These are phyloP conservation scores for Montipora sp. DNA, from an alignment of 64 coral and sea anemone species.

Conservation along the genomic window DNA sequence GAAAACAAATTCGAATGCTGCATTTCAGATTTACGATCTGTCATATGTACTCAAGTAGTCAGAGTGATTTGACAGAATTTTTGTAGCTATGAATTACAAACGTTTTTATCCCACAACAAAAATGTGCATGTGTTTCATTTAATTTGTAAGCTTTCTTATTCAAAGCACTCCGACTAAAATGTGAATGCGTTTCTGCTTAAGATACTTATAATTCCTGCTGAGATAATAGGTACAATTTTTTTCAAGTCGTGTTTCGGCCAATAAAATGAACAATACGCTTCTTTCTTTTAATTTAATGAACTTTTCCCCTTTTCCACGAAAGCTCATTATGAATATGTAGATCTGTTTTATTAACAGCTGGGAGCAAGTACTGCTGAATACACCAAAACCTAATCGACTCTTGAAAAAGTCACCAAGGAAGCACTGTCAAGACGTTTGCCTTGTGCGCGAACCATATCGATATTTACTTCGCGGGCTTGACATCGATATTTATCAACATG, in stretches of 20 bases:
- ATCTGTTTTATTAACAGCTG: conserved; percentile 53
- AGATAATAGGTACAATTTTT: conserved; percentile 16
- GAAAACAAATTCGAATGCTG: too few relatives aligned
- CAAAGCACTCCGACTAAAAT: not conserved
- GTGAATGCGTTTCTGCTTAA: not conserved
- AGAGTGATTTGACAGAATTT: too few relatives aligned
- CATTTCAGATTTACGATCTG: too few relatives aligned
- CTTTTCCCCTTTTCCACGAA: not conserved
- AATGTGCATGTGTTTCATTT: not conserved
- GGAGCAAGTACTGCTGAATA: not conserved
- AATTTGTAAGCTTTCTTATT: not conserved
- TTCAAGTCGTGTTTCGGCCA: not conserved
- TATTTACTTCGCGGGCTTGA: not conserved
- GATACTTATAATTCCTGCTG: not conserved
- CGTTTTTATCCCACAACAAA: not conserved
- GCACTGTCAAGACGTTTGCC: not conserved
- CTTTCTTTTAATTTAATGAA: conserved; percentile 37
- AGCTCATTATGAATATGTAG: conserved; percentile 52
- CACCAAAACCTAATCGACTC: conserved; percentile 2
- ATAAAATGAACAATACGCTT: conserved; percentile 29
- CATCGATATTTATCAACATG: conserved; percentile 10
- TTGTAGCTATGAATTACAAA: not conserved
- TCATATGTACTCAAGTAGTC: too few relatives aligned
- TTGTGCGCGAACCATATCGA: not conserved
- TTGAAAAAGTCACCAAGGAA: conserved; percentile 1